Evolutionary conservation across 1,140 invertebrate species (phyloP), one percentile per base, ranked within the genome.

Genomic region (Hycleus cichorii): DNA sequence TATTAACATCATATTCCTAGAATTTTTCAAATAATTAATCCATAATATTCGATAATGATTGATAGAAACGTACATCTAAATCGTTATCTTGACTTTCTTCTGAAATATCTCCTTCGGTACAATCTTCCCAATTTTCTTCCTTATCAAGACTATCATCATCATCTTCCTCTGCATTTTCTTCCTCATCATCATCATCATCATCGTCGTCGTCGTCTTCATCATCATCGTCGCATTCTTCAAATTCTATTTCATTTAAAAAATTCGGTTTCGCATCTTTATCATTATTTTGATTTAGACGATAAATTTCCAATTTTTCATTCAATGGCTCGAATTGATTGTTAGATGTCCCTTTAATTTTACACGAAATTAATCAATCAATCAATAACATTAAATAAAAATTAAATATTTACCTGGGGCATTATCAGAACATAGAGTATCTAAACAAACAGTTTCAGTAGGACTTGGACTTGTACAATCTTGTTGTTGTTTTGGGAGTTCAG

Each of bases 391-490:
- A 32, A 32, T 32, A 32, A 5, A 32, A 32, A 32, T 18, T 48
- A 10, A 9, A 25, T 53, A 55, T 40, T 58, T 66, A 64, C 67
- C 60, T 65, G 68, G 63, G 53, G 63, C 43, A 58, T 57, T 69
- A 55, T 65, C 63, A 47, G 46, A 39, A 63, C 58, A 63, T 32
- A 69, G 57, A 57, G 64, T 55, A 46, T 74, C 69, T 50, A 68
- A 62, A 64, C 70, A 72, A 38, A 73, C 67, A 46, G 71, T 72
- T 60, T 74, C 74, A 18, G 71, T 75, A 18, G 72, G 72, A 63
- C 73, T 75, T 53, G 72, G 72, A 56, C 72, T 75, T 42, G 70
- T 65, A 60, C 72, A 72, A 62, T 75, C 74, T 68, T 69, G 64
- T 68, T 73, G 72, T 27, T 69, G 64, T 68, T 73, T 73, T 27